Evolutionary conservation across 2,888 invertebrate genomes (phyloP).

Genomic region (Pristionchus mayeri): DNA sequence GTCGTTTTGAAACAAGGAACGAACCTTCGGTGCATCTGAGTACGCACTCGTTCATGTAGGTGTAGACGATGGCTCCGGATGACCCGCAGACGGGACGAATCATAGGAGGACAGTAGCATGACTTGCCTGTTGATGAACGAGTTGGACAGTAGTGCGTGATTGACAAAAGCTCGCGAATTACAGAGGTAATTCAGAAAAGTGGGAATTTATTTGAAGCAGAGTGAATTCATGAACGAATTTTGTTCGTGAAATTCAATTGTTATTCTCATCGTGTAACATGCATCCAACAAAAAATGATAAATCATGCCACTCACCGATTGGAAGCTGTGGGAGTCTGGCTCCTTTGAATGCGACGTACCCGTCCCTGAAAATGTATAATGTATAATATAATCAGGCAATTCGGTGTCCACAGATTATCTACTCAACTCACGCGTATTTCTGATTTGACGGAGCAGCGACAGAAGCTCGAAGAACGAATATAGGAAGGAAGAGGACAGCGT

Average conservation of each 20-base stretch:
- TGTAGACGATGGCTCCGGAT: not conserved
- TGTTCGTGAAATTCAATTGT: no score
- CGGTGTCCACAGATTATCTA: not conserved
- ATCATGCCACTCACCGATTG: not conserved
- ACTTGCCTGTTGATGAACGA: not conserved
- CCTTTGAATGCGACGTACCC: not conserved
- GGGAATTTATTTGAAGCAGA: no score
- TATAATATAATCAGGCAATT: not conserved
- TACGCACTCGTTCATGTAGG: slow-evolving; percentile 47
- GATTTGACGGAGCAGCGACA: not conserved
- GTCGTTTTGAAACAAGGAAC: not conserved
- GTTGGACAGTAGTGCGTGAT: no score
- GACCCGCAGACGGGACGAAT: slow-evolving; percentile 36
- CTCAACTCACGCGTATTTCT: not conserved
- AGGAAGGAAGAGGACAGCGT: not conserved
- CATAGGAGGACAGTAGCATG: slow-evolving; percentile 25
- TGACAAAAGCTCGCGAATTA: no score
- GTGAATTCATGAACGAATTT: no score
- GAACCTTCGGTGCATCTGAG: slow-evolving; percentile 33
- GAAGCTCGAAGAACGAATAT: not conserved
- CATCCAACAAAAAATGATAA: no score
- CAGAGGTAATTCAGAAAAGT: no score
- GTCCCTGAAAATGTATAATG: not conserved
- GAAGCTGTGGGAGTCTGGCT: not conserved
- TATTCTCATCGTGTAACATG: no score